Conservation (phyloP, 1,140 invertebrate genomes). For the Heliothis subflexa region DNA sequence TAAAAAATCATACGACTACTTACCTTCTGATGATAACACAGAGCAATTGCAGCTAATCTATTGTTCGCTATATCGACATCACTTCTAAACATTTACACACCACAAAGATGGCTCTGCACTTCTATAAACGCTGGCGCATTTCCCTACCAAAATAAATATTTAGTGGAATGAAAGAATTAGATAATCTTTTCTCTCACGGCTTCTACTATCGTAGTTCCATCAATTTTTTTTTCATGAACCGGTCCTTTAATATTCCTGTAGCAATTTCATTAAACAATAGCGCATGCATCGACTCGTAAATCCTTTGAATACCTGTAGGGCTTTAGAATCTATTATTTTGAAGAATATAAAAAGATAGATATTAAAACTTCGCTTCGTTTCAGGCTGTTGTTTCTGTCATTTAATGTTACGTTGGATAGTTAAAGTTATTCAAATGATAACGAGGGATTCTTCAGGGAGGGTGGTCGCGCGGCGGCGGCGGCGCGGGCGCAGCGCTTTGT, state of each 20-base stretch:
- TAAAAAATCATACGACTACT: no score
- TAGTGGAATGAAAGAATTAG: conserved; percentile 76
- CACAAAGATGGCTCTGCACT: conserved; percentile 71
- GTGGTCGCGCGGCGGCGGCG: conserved; percentile 61
- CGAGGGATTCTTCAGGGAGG: conserved; percentile 59
- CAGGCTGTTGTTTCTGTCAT: conserved; percentile 19
- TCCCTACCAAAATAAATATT: conserved; percentile 81
- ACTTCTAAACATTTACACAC: conserved; percentile 78
- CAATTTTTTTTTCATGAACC: conserved; percentile 7
- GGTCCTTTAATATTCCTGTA: conserved; percentile 3
- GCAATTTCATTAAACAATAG: conserved; percentile 33
- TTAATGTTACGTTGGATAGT: conserved; percentile 26
- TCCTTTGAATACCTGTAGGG: conserved; percentile 21
- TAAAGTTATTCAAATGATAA: conserved; percentile 66
- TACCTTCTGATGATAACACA: conserved; percentile 25
- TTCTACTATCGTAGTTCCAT: conserved; percentile 28
- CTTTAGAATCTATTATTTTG: conserved; percentile 20
- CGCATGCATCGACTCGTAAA: conserved; percentile 10
- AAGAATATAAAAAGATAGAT: not conserved
- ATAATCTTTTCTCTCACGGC: conserved; percentile 74
- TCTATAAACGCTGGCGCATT: conserved; percentile 51
- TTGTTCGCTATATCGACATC: conserved; percentile 80
- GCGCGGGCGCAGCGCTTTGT: conserved; percentile 61
- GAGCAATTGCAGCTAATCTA: conserved; percentile 64
- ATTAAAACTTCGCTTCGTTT: conserved; percentile 25